phyloP scores from a whole-genome alignment of 30 jellyfish, hydroid and myxozoan species.

The Euphysa ruthae region DNA sequence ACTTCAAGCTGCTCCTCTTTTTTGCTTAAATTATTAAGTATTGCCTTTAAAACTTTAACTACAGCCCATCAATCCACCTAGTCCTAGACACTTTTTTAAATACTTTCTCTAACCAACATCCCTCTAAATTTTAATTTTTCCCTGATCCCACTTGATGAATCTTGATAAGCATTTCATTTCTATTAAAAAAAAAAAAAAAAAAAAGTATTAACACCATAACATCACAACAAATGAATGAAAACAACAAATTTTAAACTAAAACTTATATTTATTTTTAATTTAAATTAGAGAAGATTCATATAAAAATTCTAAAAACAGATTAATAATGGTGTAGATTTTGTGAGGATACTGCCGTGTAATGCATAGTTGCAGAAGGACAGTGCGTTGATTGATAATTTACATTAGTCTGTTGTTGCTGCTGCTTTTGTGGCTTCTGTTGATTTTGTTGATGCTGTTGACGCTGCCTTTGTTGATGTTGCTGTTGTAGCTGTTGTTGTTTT shows the following conservation, averaged over 20 bases:
- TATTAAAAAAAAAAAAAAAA: neutral
- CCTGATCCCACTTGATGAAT: too few relatives aligned
- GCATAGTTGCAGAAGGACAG: constrained; percentile 90
- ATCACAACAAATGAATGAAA: neutral
- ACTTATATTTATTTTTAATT: neutral
- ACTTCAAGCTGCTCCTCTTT: too few relatives aligned
- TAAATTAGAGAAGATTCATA: neutral
- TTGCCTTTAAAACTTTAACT: too few relatives aligned
- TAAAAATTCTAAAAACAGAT: neutral
- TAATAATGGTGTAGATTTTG: constrained; percentile 29
- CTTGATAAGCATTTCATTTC: neutral
- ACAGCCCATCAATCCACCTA: neutral
- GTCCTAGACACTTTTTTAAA: neutral
- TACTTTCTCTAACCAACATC: too few relatives aligned
- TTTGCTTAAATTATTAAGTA: too few relatives aligned
- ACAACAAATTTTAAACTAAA: neutral
- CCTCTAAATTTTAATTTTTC: too few relatives aligned
- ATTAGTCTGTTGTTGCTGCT: constrained; percentile 12
- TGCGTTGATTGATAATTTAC: constrained; percentile 51
- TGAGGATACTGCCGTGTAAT: constrained; percentile 74
- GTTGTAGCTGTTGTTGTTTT: too few relatives aligned
- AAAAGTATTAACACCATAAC: neutral
- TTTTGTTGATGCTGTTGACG: constrained; percentile 40
- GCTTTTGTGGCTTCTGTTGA: constrained; percentile 11
- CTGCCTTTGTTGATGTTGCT: constrained; percentile 55